Evolutionary conservation across 1,140 invertebrate species (phyloP), one percentile per base, ranked within the genome.

Genomic region (Musca domestica): DNA sequence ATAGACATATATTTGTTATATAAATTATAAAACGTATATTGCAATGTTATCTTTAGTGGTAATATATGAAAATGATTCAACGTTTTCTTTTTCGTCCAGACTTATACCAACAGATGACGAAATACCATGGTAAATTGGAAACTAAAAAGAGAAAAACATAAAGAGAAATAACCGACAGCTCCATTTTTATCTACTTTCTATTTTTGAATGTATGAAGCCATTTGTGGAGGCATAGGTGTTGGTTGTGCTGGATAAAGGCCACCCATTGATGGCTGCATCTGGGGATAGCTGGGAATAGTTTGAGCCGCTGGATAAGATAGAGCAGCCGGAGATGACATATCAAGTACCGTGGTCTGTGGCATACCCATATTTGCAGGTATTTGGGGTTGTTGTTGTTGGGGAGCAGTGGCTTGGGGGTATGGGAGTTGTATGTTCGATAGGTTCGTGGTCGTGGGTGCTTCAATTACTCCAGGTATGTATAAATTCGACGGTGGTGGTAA

Each of bases 251-350:
- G 74, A 68, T 80, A 80, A 12, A 76, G 63, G 23, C 76, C 77
- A 12, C 74, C 74, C 76, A 77, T 79, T 1, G 77, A 74, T 54
- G 77, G 73, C 47, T 81, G 80, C 15, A 81, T 75, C 66, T 81
- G 80, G 19, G 80, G 80, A 73, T 78, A 81, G 34, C 79, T 76
- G 22, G 77, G 71, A 34, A 80, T 74, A 2, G 79, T 81, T 66
- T 78, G 78, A 12, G 77, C 71, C 14, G 69, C 70, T 23, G 78
- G 76, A 71, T 80, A 78, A 30, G 78, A 80, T 15, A 80, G 70
- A 15, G 72, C 51, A 12, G 74, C 70, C 34, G 78, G 78, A 46
- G 78, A 74, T 10, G 75, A 76, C 76, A 80, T 80, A 14, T 78
- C 67, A 9, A 65, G 69, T 54, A 70, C 1, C 52, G 71, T 56